Conservation (phyloP, 2,888 invertebrate genomes). For the Plebejus argus region DNA sequence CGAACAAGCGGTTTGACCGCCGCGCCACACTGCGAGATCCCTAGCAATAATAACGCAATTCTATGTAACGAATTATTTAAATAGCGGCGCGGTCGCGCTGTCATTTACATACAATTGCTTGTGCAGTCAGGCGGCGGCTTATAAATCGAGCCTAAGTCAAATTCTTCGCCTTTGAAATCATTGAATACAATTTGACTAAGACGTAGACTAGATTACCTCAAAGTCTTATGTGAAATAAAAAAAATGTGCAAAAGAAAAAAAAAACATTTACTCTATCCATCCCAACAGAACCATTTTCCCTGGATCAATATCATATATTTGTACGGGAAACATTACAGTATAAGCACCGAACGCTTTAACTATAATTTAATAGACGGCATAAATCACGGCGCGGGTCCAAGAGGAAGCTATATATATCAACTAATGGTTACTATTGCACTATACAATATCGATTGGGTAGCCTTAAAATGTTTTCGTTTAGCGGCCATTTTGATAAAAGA, state of each 20-base stretch:
- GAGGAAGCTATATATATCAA: slow-evolving; percentile 71
- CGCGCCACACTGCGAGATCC: no score
- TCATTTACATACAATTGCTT: no score
- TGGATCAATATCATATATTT: neutral
- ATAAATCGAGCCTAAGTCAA: no score
- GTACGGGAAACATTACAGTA: slow-evolving; percentile 14
- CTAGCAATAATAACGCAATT: no score
- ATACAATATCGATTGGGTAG: slow-evolving; percentile 33
- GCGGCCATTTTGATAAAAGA: neutral
- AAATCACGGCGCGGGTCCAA: slow-evolving; percentile 46
- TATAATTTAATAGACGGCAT: slow-evolving; percentile 28
- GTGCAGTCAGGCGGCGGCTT: no score
- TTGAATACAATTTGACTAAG: no score
- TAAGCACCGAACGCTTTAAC: neutral
- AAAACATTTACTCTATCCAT: neutral
- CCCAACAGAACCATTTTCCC: neutral
- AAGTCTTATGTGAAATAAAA: no score
- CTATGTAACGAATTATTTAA: no score
- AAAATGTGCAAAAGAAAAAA: neutral
- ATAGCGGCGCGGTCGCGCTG: no score
- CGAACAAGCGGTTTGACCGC: no score
- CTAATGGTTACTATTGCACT: slow-evolving; percentile 61
- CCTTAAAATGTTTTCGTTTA: neutral
- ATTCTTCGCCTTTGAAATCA: no score
- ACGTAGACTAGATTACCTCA: no score